phyloP scores from a whole-genome alignment of 2,797 vertebrate species.

The Ctenopoma kingsleyae region DNA sequence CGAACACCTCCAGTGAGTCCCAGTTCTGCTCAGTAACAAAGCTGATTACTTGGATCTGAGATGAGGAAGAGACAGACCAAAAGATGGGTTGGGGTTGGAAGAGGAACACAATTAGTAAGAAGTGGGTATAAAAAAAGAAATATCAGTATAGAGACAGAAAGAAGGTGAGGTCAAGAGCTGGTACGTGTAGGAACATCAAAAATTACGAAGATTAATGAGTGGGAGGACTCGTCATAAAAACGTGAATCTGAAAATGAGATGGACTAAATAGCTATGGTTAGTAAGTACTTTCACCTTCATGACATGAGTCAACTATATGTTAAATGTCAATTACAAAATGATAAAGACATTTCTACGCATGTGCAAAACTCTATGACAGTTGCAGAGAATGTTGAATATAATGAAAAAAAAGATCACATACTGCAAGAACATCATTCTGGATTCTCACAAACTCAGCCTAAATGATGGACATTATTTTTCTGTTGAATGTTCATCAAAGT shows the following conservation, averaged over 20 bases:
- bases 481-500: constrained; percentile 5
- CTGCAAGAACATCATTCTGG: no score
- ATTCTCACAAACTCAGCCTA: not conserved
- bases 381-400: not conserved
- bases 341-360: not conserved
- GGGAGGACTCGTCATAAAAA: constrained; percentile 2
- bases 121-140: not conserved
- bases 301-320: not conserved
- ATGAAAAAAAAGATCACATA: no score
- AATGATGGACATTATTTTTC: constrained; percentile 16
- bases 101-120: constrained; percentile 22
- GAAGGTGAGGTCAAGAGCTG: not conserved
- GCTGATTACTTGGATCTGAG: constrained; percentile 97
- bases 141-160: not conserved
- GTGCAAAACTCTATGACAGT: no score
- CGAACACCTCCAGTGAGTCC: constrained; percentile 98
- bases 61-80: constrained; percentile 14
- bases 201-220: constrained; percentile 13
- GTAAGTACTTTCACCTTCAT: not conserved
- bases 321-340: not conserved
- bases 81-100: not conserved
- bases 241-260: not conserved
- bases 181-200: not conserved
- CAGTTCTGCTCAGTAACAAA: constrained; percentile 99
- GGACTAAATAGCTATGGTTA: not conserved